Conservation (phyloP, 1,140 invertebrate genomes). For the Meloidogyne chitwoodi region DNA sequence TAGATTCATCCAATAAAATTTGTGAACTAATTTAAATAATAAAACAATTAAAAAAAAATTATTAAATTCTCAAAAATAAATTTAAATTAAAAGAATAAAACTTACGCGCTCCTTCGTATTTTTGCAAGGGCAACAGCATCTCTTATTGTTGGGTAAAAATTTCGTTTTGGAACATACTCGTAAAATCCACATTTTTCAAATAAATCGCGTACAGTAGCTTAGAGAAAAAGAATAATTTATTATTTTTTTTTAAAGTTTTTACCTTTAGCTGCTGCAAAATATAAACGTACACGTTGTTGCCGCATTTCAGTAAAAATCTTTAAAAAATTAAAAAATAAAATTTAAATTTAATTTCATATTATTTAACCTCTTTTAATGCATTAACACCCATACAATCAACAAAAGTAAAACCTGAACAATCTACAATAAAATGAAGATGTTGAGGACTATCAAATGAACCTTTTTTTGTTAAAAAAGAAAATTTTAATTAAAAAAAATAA, state of each 20-base stretch:
- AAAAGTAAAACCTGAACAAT: slow-evolving; percentile 60
- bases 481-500: not conserved
- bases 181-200: slow-evolving; percentile 52
- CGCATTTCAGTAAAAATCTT: slow-evolving; percentile 49
- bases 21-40: not conserved
- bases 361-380: slow-evolving; percentile 47
- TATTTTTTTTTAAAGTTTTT: not conserved
- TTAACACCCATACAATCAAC: slow-evolving; percentile 60
- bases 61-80: not conserved
- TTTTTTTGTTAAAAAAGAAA: slow-evolving; percentile 11
- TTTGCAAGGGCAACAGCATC: slow-evolving; percentile 53
- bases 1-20: not conserved
- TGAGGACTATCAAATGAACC: slow-evolving; percentile 24
- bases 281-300: slow-evolving; percentile 38
- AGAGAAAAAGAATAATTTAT: not conserved
- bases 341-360: not conserved
- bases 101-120: slow-evolving; percentile 41
- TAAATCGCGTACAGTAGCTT: slow-evolving; percentile 52
- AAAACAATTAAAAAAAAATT: not conserved
- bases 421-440: slow-evolving; percentile 54
- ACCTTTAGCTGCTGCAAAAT: slow-evolving; percentile 57
- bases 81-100: not conserved
- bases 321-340: slow-evolving; percentile 1
- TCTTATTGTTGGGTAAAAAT: slow-evolving; percentile 59
- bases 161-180: slow-evolving; percentile 45